Evolutionary conservation across 2,888 invertebrate species (phyloP).

Genomic region (Idaea biselata): DNA sequence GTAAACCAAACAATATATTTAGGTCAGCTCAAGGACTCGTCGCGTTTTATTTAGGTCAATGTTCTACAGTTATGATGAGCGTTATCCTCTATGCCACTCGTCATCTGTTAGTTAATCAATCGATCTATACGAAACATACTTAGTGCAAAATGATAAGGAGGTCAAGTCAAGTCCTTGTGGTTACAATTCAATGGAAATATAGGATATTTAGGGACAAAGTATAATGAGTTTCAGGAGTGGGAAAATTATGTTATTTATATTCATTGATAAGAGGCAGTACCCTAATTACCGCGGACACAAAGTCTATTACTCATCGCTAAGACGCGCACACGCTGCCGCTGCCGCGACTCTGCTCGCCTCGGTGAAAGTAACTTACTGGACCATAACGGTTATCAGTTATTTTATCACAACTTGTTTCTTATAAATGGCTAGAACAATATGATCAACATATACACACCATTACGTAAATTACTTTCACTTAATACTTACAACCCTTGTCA

Average conservation of each 20-base stretch:
- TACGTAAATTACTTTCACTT: background rate
- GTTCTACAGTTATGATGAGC: background rate
- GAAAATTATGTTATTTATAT: no score
- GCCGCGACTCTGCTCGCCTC: background rate
- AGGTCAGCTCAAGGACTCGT: background rate
- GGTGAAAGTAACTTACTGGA: background rate
- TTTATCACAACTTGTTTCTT: background rate
- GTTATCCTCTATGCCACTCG: background rate
- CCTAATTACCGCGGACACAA: background rate
- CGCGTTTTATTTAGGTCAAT: background rate
- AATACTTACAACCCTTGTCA: background rate
- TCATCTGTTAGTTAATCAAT: background rate
- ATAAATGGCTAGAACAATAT: background rate
- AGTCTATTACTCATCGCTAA: background rate
- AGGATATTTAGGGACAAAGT: no score
- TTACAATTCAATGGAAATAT: background rate
- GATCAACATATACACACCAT: background rate
- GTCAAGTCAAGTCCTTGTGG: background rate
- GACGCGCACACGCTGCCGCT: background rate
- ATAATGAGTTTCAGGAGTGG: no score
- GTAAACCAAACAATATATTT: constrained; percentile 10
- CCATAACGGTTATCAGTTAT: background rate
- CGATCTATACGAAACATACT: background rate
- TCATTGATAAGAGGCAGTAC: no score
- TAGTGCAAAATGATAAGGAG: background rate